phyloP scores from a whole-genome alignment of 1,140 invertebrate genomes.

The Ceratosolen fusciceps region DNA sequence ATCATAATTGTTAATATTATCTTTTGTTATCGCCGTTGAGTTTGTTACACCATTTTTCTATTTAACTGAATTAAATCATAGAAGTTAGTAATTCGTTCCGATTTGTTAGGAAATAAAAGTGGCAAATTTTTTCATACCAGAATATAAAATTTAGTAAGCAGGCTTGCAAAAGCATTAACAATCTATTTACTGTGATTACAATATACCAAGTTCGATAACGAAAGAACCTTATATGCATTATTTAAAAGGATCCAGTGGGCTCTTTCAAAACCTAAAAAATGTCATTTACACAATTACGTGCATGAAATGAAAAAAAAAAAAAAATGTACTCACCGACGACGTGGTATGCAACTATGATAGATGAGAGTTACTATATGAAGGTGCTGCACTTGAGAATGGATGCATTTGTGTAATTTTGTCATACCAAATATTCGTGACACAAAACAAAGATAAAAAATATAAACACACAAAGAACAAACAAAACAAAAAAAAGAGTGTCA shows the following conservation, averaged over 20 bases:
- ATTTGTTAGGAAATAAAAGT: slow-evolving; percentile 32
- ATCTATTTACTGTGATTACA: slow-evolving; percentile 22
- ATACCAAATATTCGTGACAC: slow-evolving; percentile 49
- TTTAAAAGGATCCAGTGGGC: background rate
- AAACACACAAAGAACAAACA: slow-evolving; percentile 39
- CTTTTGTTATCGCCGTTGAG: background rate
- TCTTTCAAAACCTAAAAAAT: slow-evolving; percentile 31
- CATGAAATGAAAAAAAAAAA: slow-evolving; percentile 60
- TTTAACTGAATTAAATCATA: background rate
- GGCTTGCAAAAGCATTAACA: slow-evolving; percentile 46
- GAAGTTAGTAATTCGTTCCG: slow-evolving; percentile 36
- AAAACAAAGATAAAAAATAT: slow-evolving; percentile 34
- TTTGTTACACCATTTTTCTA: background rate
- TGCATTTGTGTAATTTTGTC: slow-evolving; percentile 55
- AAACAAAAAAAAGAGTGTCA: slow-evolving; percentile 23
- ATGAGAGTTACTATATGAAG: slow-evolving; percentile 59
- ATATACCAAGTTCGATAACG: slow-evolving; percentile 34
- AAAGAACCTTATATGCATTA: background rate
- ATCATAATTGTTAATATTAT: no score
- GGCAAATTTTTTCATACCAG: slow-evolving; percentile 31
- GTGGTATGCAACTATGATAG: slow-evolving; percentile 60
- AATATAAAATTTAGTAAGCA: slow-evolving; percentile 43
- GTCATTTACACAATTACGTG: slow-evolving; percentile 13
- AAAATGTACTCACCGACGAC: slow-evolving; percentile 67
- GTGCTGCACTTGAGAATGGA: slow-evolving; percentile 57